These are phyloP conservation scores for Benthosema pterotum DNA, from an alignment of 2,797 vertebrate genomes.

Conservation along the genomic window DNA sequence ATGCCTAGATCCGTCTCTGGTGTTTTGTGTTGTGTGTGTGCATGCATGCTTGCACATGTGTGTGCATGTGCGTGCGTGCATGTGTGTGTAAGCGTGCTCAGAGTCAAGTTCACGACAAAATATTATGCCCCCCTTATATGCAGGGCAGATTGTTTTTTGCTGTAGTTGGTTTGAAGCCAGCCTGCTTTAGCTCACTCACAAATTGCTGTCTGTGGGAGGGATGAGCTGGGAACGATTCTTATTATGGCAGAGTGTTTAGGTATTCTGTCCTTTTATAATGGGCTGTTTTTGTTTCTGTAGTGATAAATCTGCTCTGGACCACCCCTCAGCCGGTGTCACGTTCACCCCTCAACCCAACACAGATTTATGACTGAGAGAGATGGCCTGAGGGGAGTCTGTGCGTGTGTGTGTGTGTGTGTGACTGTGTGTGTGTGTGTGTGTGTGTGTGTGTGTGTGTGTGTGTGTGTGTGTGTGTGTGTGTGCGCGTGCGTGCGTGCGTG, in stretches of 20 bases:
- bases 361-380: slow-evolving; percentile 46
- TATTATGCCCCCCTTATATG: slow-evolving; percentile 4
- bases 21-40: too few relatives aligned
- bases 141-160: slow-evolving; percentile 19
- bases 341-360: slow-evolving; percentile 33
- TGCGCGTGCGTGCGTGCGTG: slow-evolving; percentile 5
- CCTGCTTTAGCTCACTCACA: not conserved
- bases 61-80: too few relatives aligned
- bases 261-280: slow-evolving; percentile 46
- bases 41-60: too few relatives aligned
- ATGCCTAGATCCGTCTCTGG: too few relatives aligned
- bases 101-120: slow-evolving; percentile 40
- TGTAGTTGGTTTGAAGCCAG: slow-evolving; percentile 5
- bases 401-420: slow-evolving; percentile 20
- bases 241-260: slow-evolving; percentile 38
- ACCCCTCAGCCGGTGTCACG: slow-evolving; percentile 45
- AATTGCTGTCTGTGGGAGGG: not conserved
- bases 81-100: too few relatives aligned
- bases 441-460: slow-evolving; percentile 6
- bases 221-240: slow-evolving; percentile 18
- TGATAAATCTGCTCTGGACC: slow-evolving; percentile 52
- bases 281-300: slow-evolving; percentile 50
- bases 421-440: slow-evolving; percentile 8
- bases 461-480: slow-evolving; percentile 20
- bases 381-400: slow-evolving; percentile 28